Percentiles rank a stretch among this genome's conserved stretches.
Conservation (phyloP, 2,888 invertebrate genomes). For the Kryphioiulus occultus region DNA sequence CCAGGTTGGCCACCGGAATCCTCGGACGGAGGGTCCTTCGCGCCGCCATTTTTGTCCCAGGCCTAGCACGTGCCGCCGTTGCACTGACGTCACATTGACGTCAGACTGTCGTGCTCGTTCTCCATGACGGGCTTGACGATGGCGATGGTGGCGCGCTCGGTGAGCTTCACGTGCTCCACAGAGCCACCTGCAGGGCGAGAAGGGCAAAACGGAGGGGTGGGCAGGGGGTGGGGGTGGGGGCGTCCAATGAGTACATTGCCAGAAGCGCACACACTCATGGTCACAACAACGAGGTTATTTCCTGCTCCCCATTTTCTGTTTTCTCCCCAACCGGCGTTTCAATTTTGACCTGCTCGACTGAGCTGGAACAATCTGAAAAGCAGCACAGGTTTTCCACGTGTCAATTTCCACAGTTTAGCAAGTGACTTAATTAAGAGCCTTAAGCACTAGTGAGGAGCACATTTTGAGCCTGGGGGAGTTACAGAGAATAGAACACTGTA, state of each 20-base stretch:
- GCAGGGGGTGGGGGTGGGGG: neutral
- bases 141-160: conserved; percentile 51
- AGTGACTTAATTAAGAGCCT: neutral
- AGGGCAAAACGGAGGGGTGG: neutral
- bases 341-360: conserved; percentile 51
- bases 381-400: conserved; percentile 36
- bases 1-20: neutral
- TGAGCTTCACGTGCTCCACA: conserved; percentile 51
- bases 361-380: conserved; percentile 50
- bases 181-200: conserved; percentile 50
- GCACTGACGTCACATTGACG: conserved; percentile 55
- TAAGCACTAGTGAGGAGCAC: neutral
- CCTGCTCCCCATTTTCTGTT: conserved; percentile 46
- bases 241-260: neutral
- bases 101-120: conserved; percentile 56
- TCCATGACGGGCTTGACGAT: conserved; percentile 55
- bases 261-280: neutral
- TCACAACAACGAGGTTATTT: conserved; percentile 31
- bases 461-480: no score
- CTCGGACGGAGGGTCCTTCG: neutral
- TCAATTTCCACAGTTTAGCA: neutral
- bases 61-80: neutral
- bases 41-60: neutral
- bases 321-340: conserved; percentile 52
- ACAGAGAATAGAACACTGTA: no score